Evolutionary conservation across 2,797 vertebrate genomes (phyloP).

Genomic region (Okamejei kenojei): DNA sequence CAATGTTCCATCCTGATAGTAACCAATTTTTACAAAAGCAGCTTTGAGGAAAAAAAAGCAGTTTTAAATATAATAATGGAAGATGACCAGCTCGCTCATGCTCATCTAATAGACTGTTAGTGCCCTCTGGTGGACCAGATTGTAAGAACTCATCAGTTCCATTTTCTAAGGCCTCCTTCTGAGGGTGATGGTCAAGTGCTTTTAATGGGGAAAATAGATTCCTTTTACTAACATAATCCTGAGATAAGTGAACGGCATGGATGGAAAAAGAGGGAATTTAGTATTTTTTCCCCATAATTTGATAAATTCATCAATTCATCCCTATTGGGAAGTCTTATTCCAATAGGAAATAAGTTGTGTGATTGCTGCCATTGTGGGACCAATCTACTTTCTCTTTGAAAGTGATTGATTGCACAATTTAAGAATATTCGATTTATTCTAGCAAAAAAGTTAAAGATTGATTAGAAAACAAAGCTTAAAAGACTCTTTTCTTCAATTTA

Average conservation of each 20-base stretch:
- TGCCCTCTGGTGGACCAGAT: not conserved
- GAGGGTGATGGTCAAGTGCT: not conserved
- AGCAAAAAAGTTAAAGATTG: not conserved
- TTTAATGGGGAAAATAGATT: too few species aligned
- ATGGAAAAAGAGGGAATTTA: not conserved
- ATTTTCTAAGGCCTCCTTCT: not conserved
- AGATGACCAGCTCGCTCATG: not conserved
- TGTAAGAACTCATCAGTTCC: not conserved
- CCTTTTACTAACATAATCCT: not conserved
- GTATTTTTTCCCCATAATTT: not conserved
- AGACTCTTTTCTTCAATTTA: not conserved
- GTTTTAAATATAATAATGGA: not conserved
- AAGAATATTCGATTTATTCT: not conserved
- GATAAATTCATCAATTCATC: not conserved
- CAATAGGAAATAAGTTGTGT: not conserved
- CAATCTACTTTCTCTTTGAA: not conserved
- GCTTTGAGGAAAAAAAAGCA: not conserved
- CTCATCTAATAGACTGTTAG: not conserved
- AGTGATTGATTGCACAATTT: not conserved
- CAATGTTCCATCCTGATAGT: too few species aligned
- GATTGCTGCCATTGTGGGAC: not conserved
- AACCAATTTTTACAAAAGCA: too few species aligned
- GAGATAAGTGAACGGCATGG: too few species aligned
- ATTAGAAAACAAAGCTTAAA: not conserved
- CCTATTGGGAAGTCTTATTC: not conserved